Percentiles rank a stretch among this genome's conserved stretches.
phyloP scores from a whole-genome alignment of 2,888 invertebrate species.

The Furcula furcula region DNA sequence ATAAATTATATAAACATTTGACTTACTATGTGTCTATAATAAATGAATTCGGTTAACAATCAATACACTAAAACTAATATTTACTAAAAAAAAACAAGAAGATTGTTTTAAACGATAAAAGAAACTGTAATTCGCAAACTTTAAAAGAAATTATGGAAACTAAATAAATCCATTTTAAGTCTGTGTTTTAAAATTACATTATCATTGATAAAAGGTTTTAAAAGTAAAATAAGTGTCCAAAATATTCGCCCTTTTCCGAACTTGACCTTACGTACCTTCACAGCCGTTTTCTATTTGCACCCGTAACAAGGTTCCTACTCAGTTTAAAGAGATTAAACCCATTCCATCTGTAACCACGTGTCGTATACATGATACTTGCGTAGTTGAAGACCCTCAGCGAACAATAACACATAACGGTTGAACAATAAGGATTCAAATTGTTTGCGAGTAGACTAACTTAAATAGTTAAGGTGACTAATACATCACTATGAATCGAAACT shows the following conservation, averaged over 20 bases:
- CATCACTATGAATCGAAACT: slow-evolving; percentile 40
- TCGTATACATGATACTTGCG: slow-evolving; percentile 13
- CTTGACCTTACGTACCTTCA: too few relatives aligned
- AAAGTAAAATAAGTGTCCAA: slow-evolving; percentile 7
- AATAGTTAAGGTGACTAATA: slow-evolving; percentile 41
- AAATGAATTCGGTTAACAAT: too few relatives aligned
- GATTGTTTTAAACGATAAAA: too few relatives aligned
- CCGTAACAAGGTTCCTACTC: slow-evolving; percentile 23
- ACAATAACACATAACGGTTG: slow-evolving; percentile 7
- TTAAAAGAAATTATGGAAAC: too few relatives aligned
- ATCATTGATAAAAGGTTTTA: background rate
- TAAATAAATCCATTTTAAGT: too few relatives aligned
- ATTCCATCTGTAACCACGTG: slow-evolving; percentile 31
- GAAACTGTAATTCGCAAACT: too few relatives aligned
- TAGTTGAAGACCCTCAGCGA: slow-evolving; percentile 12
- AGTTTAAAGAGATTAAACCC: slow-evolving; percentile 41
- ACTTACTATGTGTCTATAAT: too few relatives aligned
- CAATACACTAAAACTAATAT: too few relatives aligned
- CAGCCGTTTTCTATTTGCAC: slow-evolving; percentile 6
- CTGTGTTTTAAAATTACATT: too few relatives aligned
- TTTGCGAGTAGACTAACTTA: slow-evolving; percentile 23
- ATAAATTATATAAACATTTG: too few relatives aligned
- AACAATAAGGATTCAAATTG: slow-evolving; percentile 12
- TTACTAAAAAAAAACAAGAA: too few relatives aligned
- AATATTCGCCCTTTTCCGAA: slow-evolving; percentile 1